phyloP scores from a whole-genome alignment of 37 sponge, comb jelly and placozoan genomes.

The Spongilla lacustris region DNA sequence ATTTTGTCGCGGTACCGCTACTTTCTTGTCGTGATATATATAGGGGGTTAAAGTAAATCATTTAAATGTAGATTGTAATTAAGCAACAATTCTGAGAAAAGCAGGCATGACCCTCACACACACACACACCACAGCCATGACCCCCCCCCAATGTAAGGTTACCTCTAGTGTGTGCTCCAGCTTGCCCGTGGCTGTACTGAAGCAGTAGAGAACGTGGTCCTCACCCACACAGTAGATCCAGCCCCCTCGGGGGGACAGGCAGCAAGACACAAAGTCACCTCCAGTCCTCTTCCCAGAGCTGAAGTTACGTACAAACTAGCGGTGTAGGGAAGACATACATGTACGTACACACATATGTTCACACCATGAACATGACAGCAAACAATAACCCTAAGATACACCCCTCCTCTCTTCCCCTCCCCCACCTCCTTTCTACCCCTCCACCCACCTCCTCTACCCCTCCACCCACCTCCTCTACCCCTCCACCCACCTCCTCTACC shows the following conservation, averaged over 20 bases:
- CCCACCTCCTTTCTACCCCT: no score
- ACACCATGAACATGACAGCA: neutral
- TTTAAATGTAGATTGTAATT: no score
- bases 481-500: neutral
- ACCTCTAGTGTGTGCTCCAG: conserved; percentile 93
- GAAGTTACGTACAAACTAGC: conserved; percentile 84
- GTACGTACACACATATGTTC: neutral
- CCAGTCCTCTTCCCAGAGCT: conserved; percentile 90
- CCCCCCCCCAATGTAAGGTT: no score
- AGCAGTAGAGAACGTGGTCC: conserved; percentile 92
- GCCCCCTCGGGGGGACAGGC: conserved; percentile 87
- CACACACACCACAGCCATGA: no score
- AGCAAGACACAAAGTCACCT: conserved; percentile 89
- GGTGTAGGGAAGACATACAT: neutral
- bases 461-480: no score
- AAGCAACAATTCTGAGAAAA: no score
- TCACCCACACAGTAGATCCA: conserved; percentile 99
- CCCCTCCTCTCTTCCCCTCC: conserved; percentile 22
- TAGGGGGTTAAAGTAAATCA: no score
- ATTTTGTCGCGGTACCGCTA: neutral
- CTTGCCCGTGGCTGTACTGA: conserved; percentile 87
- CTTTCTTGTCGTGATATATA: neutral
- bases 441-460: neutral
- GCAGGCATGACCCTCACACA: no score
- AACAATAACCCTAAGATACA: neutral